phyloP scores from a whole-genome alignment of 2,113 vertebrate species.

The Gasterosteus nipponicus region DNA sequence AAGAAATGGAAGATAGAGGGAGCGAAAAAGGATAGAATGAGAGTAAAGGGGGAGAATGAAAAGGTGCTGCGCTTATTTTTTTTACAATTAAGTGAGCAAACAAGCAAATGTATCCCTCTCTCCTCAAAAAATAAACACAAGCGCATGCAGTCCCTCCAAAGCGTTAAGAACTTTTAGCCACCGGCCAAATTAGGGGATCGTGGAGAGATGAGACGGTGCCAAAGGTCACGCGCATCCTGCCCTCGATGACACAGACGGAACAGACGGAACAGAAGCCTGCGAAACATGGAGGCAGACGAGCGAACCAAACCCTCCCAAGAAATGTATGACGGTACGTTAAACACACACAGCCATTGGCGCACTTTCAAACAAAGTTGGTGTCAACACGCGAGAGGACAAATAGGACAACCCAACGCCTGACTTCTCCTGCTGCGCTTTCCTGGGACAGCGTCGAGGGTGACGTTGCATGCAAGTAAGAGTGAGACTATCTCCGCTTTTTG shows the following conservation, averaged over 20 bases:
- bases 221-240: slow-evolving; percentile 35
- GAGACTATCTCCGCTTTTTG: not conserved
- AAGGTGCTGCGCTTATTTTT: slow-evolving; percentile 8
- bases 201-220: slow-evolving; percentile 12
- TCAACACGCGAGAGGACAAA: not conserved
- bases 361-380: not conserved
- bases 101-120: not conserved
- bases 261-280: not conserved
- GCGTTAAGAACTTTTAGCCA: slow-evolving; percentile 34
- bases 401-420: not conserved
- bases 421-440: not conserved
- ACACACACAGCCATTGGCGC: not conserved
- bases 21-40: slow-evolving; percentile 33
- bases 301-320: not conserved
- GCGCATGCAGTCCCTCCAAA: not conserved
- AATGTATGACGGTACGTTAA: not conserved
- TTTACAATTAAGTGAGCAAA: slow-evolving; percentile 22
- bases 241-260: slow-evolving; percentile 11
- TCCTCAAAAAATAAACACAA: not conserved
- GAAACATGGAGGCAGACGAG: not conserved
- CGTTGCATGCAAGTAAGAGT: too few species aligned
- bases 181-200: not conserved
- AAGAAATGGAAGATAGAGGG: slow-evolving; percentile 54
- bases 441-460: not conserved
- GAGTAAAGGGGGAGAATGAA: slow-evolving; percentile 19